Evolutionary conservation across 2,113 vertebrate species (phyloP).

Genomic region (Loxodonta africana): DNA sequence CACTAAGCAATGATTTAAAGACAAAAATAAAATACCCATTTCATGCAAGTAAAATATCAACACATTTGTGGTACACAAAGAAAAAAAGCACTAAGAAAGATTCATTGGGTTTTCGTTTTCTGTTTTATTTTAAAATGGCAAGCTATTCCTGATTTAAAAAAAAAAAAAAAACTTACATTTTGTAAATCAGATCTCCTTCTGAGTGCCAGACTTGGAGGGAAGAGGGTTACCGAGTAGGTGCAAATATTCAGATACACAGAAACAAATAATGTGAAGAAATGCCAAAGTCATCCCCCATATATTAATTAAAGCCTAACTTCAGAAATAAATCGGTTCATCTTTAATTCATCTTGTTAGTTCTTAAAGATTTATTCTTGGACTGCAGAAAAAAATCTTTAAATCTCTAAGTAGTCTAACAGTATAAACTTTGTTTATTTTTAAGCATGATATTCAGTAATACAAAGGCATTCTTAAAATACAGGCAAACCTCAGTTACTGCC

Average conservation of each 20-base stretch:
- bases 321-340: constrained; percentile 71
- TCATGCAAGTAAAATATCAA: constrained; percentile 32
- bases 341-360: constrained; percentile 14
- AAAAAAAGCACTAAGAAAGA: background rate
- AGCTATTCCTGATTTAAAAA: background rate
- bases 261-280: background rate
- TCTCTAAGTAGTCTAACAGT: constrained; percentile 29
- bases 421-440: constrained; percentile 69
- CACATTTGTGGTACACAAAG: constrained; percentile 14
- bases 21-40: constrained; percentile 31
- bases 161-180: constrained; percentile 41
- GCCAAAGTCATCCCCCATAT: constrained; percentile 21
- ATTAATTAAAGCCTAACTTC: constrained; percentile 49
- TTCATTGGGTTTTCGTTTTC: background rate
- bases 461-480: constrained; percentile 70
- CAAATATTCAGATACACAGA: constrained; percentile 19
- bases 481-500: constrained; percentile 71
- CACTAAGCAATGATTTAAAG: constrained; percentile 40
- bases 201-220: constrained; percentile 21
- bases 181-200: background rate
- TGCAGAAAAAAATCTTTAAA: constrained; percentile 53
- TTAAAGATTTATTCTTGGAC: constrained; percentile 44
- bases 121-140: constrained; percentile 50
- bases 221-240: constrained; percentile 16
- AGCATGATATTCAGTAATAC: constrained; percentile 27